phyloP scores from a whole-genome alignment of 2,797 vertebrate genomes.

The Tenualosa ilisha region DNA sequence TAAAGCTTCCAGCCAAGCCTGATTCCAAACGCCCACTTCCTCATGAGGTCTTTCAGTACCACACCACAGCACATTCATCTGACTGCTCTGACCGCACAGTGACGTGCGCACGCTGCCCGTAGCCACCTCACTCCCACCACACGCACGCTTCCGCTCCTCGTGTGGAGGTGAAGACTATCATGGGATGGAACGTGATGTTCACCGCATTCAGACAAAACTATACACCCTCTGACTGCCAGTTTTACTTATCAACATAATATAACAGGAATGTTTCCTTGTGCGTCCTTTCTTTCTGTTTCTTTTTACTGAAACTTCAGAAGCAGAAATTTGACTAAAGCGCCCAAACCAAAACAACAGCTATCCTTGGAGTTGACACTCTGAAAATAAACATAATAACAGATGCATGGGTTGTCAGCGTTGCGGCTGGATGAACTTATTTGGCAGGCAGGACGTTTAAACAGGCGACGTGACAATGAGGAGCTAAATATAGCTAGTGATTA shows the following conservation, averaged over 20 bases:
- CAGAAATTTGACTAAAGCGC: background rate
- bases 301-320: background rate
- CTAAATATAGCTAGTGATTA: constrained; percentile 18
- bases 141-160: background rate
- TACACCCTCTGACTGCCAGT: background rate
- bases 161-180: background rate
- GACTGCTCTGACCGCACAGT: background rate
- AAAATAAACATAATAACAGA: background rate
- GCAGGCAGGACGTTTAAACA: background rate
- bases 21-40: constrained; percentile 2
- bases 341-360: background rate
- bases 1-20: background rate
- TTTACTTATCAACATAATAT: too few species aligned
- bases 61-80: background rate
- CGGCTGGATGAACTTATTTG: background rate
- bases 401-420: background rate
- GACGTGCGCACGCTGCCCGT: background rate
- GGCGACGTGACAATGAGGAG: background rate
- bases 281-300: background rate
- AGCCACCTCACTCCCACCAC: background rate
- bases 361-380: background rate
- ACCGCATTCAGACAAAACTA: background rate
- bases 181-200: background rate
- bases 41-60: background rate
- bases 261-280: background rate